Base-by-base conservation (phyloP, 1,140 invertebrate genomes). In the Antheraea pernyi region DNA sequence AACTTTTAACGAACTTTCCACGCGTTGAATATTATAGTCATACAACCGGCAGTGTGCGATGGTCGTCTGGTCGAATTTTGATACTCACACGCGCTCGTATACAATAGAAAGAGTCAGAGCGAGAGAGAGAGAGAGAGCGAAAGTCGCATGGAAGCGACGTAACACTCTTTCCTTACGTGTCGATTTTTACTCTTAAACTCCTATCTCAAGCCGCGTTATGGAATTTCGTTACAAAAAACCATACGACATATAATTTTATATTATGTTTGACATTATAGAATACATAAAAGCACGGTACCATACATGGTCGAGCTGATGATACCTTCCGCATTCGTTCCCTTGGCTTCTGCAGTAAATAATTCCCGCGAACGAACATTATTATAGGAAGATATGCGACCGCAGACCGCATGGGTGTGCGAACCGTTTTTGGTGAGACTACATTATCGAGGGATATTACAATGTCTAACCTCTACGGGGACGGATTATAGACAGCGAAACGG, bases 261-360 rank as follows among this genome's bases (percentile, higher is more conserved):
- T 16, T 0, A 16, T 53, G 16, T 53, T 53, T 53, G 11, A 53
- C 4, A n/a, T 13, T 16, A 53, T 16, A 53, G 0, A 53, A 7
- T 10, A 42, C 46, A n/a, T 58, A 58, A 58, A 53, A 67, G 18
- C 63, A 65, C 63, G n/a, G 39, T 19, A 39, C 65, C 53, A 39
- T 67, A 59, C 36, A 67, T 18, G 65, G 65, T 11, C 7, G 53
- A 59, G 30, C 59, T 67, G 65, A 67, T 67, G 65, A 67, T 65
- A 42, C 42, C 65, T 67, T 67, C 53, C 65, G 64, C 64, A 48
- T 65, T 48, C 13, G 61, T 46, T 65, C 18, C 64, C n/a, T n/a
- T 46, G 42, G 36, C 64, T 65, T 46, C n/a, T 46, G 62, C 37
- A 16, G 65, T 30, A 58, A 36, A 59, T 67, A 67, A 67, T 59